Base-by-base conservation (phyloP, 2,113 vertebrate genomes). In the Thermophis baileyi region DNA sequence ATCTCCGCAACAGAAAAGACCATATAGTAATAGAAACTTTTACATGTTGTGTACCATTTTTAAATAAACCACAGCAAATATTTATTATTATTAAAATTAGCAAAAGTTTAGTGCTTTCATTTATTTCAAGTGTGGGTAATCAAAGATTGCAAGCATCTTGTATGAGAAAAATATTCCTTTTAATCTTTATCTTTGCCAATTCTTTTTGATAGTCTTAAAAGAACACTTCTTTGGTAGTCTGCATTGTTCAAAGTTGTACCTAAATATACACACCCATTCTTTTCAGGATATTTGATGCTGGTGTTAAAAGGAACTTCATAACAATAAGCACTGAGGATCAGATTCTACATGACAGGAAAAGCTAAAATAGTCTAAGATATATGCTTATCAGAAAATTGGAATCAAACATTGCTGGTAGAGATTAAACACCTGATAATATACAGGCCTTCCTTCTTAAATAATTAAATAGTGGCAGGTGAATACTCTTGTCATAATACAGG, bases 11-110 rank as follows among this genome's bases (percentile, higher is more conserved):
- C n/a, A n/a, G n/a, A n/a, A 94, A 91, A 89, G 63, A 95, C 95
- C 91, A 92, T 91, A 95, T 96, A 95, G 94, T 89, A 60, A 30
- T 94, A 96, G 85, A 93, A 93, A 94, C 90, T 94, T 96, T 95
- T 88, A 94, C 0, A 0, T 87, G 50, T 93, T 93, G 16, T 94
- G 96, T 74, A 91, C 93, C 93, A 90, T 93, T 95, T 95, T 94
- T 92, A 89, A 95, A 94, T 92, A 96, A 95, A 88, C 86, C 63
- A 90, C 85, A 90, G 55, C 93, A 91, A 94, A 96, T 95, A 90
- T 53, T 94, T 91, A 94, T 90, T 90, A 92, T 49, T 46, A 74
- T 85, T 25, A 95, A 94, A 94, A 85, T 54, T 14, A 95, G 95
- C 92, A 88, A 95, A 91, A 88, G 87, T 92, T n/a, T 3, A 90